Conservation (phyloP, 2,113 vertebrate species). For the Pseudopipra pipra region DNA sequence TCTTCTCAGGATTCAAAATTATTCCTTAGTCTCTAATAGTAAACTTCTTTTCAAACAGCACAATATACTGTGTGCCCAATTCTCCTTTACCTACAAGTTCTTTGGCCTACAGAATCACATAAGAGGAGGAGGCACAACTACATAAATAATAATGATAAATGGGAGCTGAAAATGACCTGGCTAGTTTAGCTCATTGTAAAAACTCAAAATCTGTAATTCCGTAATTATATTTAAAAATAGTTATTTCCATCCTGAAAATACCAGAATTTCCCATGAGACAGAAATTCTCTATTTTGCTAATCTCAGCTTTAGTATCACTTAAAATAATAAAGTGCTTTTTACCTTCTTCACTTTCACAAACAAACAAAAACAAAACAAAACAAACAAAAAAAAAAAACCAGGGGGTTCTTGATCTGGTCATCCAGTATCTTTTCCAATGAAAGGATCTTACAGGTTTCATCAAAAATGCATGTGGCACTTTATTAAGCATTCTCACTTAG, state of each 20-base stretch:
- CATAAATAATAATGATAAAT: background rate
- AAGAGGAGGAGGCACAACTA: background rate
- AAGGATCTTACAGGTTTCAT: background rate
- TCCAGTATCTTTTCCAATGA: background rate
- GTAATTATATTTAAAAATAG: background rate
- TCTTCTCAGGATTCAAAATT: background rate
- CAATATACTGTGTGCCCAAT: background rate
- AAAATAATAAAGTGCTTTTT: background rate
- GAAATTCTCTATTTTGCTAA: background rate
- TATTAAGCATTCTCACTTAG: background rate
- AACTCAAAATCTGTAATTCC: background rate
- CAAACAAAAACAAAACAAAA: too few relatives aligned
- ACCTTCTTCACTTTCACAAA: background rate
- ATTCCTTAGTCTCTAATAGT: background rate
- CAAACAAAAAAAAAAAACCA: too few relatives aligned
- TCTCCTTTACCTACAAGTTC: background rate
- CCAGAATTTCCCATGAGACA: background rate
- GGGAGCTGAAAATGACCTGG: background rate
- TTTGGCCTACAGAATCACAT: background rate
- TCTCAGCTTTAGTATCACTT: background rate
- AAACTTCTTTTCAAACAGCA: background rate
- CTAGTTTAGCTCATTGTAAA: background rate
- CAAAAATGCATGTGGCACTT: background rate
- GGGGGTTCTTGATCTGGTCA: background rate
- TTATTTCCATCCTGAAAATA: background rate